phyloP scores from a whole-genome alignment of 2,113 vertebrate genomes.

The Cyrtonyx montezumae region DNA sequence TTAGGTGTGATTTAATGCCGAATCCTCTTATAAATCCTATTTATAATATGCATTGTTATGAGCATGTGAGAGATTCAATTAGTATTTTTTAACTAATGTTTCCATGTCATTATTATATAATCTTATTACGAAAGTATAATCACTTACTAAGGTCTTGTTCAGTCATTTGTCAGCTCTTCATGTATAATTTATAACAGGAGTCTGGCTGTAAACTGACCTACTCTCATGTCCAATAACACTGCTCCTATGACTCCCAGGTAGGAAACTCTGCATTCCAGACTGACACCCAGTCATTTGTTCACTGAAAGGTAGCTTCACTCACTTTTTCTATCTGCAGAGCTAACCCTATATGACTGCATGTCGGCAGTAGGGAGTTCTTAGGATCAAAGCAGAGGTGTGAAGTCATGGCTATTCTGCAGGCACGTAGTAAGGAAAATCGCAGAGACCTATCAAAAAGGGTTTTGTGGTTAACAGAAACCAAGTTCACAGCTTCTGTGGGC shows the following conservation, averaged over 20 bases:
- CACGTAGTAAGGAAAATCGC: too few species aligned
- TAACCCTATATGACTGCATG: accelerated
- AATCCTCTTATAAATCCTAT: neutral
- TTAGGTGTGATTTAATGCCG: neutral
- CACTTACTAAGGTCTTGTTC: slow-evolving; percentile 4
- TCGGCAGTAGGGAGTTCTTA: neutral
- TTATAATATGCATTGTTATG: neutral
- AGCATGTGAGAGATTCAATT: slow-evolving; percentile 2
- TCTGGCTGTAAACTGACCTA: neutral
- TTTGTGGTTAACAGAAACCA: neutral
- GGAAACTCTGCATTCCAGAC: neutral
- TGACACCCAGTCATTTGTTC: neutral
- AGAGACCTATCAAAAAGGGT: neutral
- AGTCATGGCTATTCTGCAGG: neutral
- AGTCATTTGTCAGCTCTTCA: slow-evolving; percentile 10
- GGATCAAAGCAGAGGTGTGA: neutral
- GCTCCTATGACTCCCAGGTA: neutral
- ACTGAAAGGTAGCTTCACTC: neutral
- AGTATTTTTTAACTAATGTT: slow-evolving; percentile 21
- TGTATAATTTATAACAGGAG: neutral
- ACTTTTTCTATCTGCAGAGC: neutral
- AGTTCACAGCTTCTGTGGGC: neutral
- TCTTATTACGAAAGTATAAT: slow-evolving; percentile 9
- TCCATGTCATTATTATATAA: slow-evolving; percentile 11
- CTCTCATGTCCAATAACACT: accelerated